A percentile compares a stretch with the other conserved stretches of the same genome.
phyloP scores from a whole-genome alignment of 2,797 vertebrate genomes.

The Nyctalus aviator region DNA sequence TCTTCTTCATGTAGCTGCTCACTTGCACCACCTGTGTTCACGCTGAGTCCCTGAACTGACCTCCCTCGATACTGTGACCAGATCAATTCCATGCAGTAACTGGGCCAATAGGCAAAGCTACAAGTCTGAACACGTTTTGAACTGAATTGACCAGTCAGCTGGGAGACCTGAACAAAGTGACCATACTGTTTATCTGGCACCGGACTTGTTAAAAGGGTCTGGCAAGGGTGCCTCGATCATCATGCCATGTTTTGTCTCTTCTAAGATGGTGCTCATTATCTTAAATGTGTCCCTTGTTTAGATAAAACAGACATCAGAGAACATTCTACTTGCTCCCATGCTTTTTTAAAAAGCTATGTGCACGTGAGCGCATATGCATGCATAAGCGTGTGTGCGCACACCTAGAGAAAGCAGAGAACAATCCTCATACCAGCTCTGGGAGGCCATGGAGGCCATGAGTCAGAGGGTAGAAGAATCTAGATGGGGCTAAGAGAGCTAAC shows the following conservation, averaged over 20 bases:
- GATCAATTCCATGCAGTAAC: background rate
- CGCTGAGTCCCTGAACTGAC: accelerated
- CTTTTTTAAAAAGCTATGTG: background rate
- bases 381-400: accelerated
- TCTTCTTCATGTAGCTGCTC: background rate
- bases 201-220: background rate
- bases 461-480: background rate
- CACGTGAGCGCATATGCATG: accelerated
- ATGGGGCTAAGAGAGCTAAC: background rate
- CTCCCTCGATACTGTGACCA: background rate
- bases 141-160: background rate
- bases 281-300: background rate
- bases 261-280: background rate
- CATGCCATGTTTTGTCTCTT: background rate
- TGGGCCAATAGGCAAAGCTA: background rate
- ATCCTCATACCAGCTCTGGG: background rate
- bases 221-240: background rate
- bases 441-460: background rate
- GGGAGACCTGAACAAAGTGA: background rate
- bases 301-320: background rate
- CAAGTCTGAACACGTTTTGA: background rate
- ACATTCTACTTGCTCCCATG: background rate
- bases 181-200: background rate
- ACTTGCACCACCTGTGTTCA: accelerated
- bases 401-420: background rate